Base-by-base conservation (phyloP, 2,113 vertebrate species). In the Gallinago paraguaiae region DNA sequence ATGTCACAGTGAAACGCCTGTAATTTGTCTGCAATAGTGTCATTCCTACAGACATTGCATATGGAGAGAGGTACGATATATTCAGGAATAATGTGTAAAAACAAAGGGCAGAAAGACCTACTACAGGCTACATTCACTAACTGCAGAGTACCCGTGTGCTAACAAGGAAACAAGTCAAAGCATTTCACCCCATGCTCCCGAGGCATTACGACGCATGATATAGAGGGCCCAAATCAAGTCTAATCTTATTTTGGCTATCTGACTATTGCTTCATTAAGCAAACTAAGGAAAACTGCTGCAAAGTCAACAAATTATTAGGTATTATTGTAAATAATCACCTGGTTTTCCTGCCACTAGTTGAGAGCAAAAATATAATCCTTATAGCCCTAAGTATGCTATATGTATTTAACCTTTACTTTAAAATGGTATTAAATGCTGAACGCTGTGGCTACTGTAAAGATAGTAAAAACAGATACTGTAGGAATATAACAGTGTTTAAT, bases 391-490 rank as follows among this genome's bases (percentile, higher is more conserved):
- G 50, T 37, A 82, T 5, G 7, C 25, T 46, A 24, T 6, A 89
- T 84, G 70, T 92, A 61, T 54, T 93, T 95, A 79, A 95, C 56
- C 87, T 96, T 85, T 54, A 77, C 61, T 91, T 92, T 82, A 80
- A 91, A 93, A 91, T 16, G n/a, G 50, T 68, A 90, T 83, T 79
- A 93, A 96, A 95, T 37, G 86, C 77, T 90, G 83, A 89, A 95
- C 13, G 39, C 16, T 86, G 76, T 51, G 68, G 45, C 69, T 92
- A 83, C 85, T 87, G 64, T 94, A 93, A 94, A 95, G 86, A 95
- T 97, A 93, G 46, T 53, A 64, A 82, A 96, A 90, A 80, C 60
- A 95, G 97, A 95, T 79, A 94, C 6, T 92, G 92, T 60, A 75
- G 72, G 56, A 95, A 93, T 95, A 78, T 48, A 90, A 68, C 90